Percentiles rank a stretch among this genome's conserved stretches.
Conservation (phyloP, 2,888 invertebrate genomes). For the Machimus atricapillus region DNA sequence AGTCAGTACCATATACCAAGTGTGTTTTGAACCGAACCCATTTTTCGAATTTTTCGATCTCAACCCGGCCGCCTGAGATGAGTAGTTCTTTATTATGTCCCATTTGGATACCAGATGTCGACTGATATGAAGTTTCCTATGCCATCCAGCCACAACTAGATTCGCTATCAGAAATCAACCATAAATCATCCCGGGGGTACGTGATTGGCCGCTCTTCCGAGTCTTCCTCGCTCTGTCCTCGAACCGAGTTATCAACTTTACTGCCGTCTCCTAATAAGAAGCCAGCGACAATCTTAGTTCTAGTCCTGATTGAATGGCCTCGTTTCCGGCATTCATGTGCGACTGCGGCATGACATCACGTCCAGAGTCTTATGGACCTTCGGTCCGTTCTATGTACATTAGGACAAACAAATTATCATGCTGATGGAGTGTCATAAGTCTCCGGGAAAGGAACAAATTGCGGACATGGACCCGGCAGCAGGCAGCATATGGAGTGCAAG, state of each 20-base stretch:
- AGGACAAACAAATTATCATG: neutral
- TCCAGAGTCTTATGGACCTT: neutral
- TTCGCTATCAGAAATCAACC: neutral
- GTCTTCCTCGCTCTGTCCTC: neutral
- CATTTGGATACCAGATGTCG: neutral
- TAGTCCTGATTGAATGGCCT: neutral
- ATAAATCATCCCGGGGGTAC: neutral
- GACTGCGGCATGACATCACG: neutral
- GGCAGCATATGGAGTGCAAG: neutral
- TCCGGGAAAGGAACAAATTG: neutral
- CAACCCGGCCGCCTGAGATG: neutral
- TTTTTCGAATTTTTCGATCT: neutral
- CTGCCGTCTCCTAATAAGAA: neutral
- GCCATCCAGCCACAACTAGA: neutral
- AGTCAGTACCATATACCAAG: neutral
- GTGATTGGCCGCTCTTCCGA: neutral
- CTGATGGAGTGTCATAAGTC: neutral
- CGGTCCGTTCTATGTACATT: neutral
- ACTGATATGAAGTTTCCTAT: neutral
- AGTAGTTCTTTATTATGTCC: neutral
- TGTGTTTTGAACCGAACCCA: neutral
- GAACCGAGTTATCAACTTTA: neutral
- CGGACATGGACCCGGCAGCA: neutral
- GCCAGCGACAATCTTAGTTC: neutral
- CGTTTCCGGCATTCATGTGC: neutral